Percentiles rank a stretch among this genome's conserved stretches.
These are phyloP conservation scores for Petromus typicus DNA, from an alignment of 2,113 vertebrate species.

Conservation along the genomic window DNA sequence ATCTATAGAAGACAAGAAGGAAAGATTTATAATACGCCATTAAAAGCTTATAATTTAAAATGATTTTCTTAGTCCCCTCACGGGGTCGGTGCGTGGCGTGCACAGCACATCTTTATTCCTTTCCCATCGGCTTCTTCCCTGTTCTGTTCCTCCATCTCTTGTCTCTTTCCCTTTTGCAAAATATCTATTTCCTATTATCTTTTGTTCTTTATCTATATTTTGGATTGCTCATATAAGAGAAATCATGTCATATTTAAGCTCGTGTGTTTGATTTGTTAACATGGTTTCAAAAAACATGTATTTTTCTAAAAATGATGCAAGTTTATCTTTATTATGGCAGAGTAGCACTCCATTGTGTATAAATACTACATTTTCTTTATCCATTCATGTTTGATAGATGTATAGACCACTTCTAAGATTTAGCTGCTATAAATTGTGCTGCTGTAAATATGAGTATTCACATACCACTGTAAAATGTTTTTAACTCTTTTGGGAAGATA, in stretches of 20 bases:
- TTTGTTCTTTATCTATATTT: neutral
- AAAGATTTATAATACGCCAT: neutral
- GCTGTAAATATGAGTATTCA: neutral
- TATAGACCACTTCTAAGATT: neutral
- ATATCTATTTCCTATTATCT: neutral
- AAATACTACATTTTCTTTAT: neutral
- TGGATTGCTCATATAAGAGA: neutral
- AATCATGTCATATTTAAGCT: neutral
- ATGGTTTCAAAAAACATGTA: neutral
- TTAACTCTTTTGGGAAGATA: neutral
- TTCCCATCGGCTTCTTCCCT: neutral
- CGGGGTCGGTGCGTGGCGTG: neutral
- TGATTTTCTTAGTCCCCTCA: neutral
- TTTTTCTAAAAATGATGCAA: neutral
- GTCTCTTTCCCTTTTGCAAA: neutral
- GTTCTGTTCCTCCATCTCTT: neutral
- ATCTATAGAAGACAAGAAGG: neutral
- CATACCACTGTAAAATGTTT: neutral
- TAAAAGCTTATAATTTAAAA: neutral
- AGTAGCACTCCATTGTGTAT: neutral
- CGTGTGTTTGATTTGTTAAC: neutral
- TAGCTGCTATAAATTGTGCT: neutral
- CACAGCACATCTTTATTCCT: neutral
- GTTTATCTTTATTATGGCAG: neutral
- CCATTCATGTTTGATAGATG: neutral